Evolutionary conservation across 2,888 invertebrate species (phyloP).

Genomic region (Trilocha varians): DNA sequence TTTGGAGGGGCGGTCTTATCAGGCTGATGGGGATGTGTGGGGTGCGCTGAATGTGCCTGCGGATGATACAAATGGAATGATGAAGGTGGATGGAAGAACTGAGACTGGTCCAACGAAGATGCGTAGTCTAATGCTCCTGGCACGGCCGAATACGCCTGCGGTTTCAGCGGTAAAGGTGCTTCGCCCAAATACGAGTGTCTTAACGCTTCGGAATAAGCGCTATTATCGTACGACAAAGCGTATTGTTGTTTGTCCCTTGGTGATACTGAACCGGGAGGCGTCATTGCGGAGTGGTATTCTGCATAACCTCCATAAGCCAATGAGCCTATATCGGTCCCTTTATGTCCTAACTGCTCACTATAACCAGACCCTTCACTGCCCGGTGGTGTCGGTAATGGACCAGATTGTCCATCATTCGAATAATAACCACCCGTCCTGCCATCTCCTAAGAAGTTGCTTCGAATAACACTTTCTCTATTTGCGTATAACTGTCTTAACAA

Average conservation of each 20-base stretch:
- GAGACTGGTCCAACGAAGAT: constrained; percentile 83
- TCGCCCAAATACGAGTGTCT: constrained; percentile 69
- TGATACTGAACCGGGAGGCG: constrained; percentile 97
- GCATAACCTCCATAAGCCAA: constrained; percentile 74
- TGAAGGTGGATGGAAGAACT: constrained; percentile 85
- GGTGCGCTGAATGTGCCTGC: constrained; percentile 56
- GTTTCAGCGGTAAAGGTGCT: constrained; percentile 83
- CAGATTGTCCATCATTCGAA: constrained; percentile 76
- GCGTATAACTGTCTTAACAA: constrained; percentile 92
- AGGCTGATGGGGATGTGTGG: constrained; percentile 57
- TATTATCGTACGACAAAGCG: constrained; percentile 63
- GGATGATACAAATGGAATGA: constrained; percentile 94
- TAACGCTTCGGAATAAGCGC: constrained; percentile 78
- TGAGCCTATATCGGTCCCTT: constrained; percentile 75
- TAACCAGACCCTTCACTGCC: constrained; percentile 87
- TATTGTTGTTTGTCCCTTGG: constrained; percentile 88
- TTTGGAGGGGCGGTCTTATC: constrained; percentile 79
- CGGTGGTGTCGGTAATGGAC: constrained; percentile 90
- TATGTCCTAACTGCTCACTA: constrained; percentile 75
- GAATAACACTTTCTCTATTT: constrained; percentile 94
- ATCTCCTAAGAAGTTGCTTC: constrained; percentile 81
- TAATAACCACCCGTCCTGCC: constrained; percentile 64
- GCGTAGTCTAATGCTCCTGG: constrained; percentile 79
- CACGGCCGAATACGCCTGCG: constrained; percentile 89
- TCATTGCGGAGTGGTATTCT: constrained; percentile 95